Evolutionary conservation across 2,113 vertebrate species (phyloP).

Genomic region (Eurypyga helias): DNA sequence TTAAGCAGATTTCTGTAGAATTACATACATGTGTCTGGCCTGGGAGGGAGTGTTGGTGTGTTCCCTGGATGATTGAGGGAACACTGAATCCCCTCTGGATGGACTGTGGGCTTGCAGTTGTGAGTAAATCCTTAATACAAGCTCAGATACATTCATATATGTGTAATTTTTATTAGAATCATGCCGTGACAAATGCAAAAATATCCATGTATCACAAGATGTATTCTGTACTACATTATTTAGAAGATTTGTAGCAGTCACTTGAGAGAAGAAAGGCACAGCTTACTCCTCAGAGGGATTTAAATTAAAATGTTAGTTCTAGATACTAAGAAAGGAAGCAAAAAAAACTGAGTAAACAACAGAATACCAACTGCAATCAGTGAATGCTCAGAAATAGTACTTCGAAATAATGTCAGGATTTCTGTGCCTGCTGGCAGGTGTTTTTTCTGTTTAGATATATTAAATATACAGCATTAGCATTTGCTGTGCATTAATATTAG

Average conservation of each 20-base stretch:
- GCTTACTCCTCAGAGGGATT: neutral
- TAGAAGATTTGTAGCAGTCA: neutral
- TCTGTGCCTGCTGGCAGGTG: neutral
- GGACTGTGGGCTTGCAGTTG: neutral
- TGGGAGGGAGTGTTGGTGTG: neutral
- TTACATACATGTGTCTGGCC: neutral
- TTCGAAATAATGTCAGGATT: neutral
- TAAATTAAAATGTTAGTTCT: neutral
- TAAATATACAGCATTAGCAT: neutral
- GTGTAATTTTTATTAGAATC: neutral
- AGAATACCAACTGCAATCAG: neutral
- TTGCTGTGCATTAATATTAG: neutral
- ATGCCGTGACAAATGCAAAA: neutral
- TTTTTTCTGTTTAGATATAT: neutral
- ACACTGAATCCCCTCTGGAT: neutral
- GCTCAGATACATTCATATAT: neutral
- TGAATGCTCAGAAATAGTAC: neutral
- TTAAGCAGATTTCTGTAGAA: neutral
- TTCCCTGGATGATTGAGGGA: neutral
- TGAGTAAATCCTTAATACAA: neutral
- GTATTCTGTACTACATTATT: neutral
- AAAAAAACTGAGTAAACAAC: neutral
- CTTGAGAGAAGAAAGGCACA: neutral
- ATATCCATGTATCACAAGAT: neutral
- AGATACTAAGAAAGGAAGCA: neutral